Evolutionary conservation across 2,113 vertebrate genomes (phyloP).

Genomic region (Colaptes auratus): DNA sequence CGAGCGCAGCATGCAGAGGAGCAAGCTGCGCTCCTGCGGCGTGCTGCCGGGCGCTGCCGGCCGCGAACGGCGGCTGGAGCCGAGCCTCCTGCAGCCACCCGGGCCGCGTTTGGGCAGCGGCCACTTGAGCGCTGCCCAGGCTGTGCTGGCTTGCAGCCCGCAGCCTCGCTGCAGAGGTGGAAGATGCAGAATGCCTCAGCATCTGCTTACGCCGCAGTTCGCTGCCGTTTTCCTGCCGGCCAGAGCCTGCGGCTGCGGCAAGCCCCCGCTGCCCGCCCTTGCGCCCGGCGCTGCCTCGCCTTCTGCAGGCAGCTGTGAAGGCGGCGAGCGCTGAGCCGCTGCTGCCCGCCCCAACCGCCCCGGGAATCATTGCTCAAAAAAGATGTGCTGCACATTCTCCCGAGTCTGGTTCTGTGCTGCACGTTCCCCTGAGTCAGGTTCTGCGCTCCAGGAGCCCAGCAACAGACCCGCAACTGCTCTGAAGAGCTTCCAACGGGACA

Average conservation of each 20-base stretch:
- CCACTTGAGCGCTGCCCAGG: neutral
- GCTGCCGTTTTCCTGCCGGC: rapidly evolving
- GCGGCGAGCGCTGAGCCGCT: rapidly evolving
- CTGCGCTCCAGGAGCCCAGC: neutral
- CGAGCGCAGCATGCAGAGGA: neutral
- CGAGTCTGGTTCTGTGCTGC: neutral
- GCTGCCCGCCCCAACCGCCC: too few species aligned
- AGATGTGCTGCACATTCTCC: neutral
- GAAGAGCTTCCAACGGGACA: neutral
- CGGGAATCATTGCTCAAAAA: neutral
- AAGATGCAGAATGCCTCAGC: neutral
- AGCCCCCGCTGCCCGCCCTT: neutral
- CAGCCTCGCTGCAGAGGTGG: neutral
- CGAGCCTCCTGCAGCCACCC: rapidly evolving
- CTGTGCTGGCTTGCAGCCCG: neutral
- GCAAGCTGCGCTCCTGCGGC: neutral
- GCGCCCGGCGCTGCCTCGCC: rapidly evolving
- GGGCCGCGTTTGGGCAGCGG: neutral
- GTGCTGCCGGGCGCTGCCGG: rapidly evolving
- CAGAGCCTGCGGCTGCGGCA: neutral
- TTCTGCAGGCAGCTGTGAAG: neutral
- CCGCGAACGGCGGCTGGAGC: rapidly evolving
- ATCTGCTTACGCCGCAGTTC: neutral
- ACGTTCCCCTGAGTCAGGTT: neutral
- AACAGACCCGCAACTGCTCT: neutral